Evolutionary conservation across 1,140 invertebrate species (phyloP).

Genomic region (Cydia amplana): DNA sequence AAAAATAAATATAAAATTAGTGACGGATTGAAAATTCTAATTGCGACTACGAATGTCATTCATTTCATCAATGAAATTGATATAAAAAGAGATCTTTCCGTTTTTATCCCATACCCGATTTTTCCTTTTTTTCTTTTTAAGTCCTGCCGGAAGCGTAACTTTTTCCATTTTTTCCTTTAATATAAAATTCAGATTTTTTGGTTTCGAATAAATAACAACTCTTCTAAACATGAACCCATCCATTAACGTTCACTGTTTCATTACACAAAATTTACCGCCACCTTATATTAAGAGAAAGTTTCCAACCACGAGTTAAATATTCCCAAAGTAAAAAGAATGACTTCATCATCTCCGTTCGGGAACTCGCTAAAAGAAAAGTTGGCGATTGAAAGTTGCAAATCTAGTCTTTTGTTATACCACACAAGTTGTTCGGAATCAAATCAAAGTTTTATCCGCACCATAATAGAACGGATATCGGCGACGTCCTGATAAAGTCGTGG

Average conservation of each 20-base stretch:
- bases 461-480: slow-evolving; percentile 72
- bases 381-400: slow-evolving; percentile 61
- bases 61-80: too few species aligned
- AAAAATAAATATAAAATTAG: too few species aligned
- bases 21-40: too few species aligned
- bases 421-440: slow-evolving; percentile 70
- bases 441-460: slow-evolving; percentile 75
- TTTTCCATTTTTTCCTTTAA: too few species aligned
- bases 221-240: not conserved
- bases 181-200: too few species aligned
- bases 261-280: not conserved
- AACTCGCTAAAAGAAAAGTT: slow-evolving; percentile 34
- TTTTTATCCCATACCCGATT: not conserved
- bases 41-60: too few species aligned
- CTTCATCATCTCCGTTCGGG: slow-evolving; percentile 28
- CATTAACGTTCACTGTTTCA: not conserved
- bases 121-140: too few species aligned
- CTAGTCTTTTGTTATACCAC: slow-evolving; percentile 63
- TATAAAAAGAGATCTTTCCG: not conserved
- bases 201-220: not conserved
- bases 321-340: slow-evolving; percentile 32
- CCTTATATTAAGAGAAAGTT: not conserved
- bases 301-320: slow-evolving; percentile 18
- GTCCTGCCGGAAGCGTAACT: too few species aligned
- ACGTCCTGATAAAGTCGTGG: slow-evolving; percentile 54